These are phyloP conservation scores for Melieria crassipennis DNA, from an alignment of 2,888 invertebrate species.

Conservation along the genomic window DNA sequence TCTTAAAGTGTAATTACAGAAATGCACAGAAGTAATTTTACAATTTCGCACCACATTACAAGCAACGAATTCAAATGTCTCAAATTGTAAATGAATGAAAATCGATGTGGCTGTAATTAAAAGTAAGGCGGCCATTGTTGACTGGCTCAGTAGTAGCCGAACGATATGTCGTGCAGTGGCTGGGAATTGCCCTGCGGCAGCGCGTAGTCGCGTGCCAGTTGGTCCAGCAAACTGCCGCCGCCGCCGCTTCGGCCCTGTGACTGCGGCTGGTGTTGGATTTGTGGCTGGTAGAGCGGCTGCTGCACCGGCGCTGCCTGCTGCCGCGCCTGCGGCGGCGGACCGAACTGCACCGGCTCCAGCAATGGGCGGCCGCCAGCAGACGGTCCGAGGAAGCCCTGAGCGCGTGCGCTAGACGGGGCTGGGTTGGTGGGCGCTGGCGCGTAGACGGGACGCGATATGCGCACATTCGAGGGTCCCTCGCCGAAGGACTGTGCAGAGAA, in stretches of 20 bases:
- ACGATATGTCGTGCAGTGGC: conserved; percentile 83
- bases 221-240: conserved; percentile 75
- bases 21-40: no score
- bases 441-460: conserved; percentile 62
- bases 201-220: conserved; percentile 82
- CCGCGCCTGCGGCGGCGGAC: conserved; percentile 50
- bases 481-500: conserved; percentile 51
- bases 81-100: no score
- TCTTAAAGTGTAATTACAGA: not conserved
- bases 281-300: conserved; percentile 53
- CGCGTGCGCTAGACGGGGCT: conserved; percentile 56
- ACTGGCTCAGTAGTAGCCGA: conserved; percentile 76
- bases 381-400: conserved; percentile 59
- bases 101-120: no score
- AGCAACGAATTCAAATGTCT: no score
- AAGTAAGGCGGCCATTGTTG: not conserved
- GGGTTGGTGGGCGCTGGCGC: conserved; percentile 59
- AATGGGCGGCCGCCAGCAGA: conserved; percentile 60
- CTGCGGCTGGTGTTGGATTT: conserved; percentile 45
- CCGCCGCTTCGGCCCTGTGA: conserved; percentile 61
- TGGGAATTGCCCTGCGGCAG: conserved; percentile 76
- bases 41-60: no score
- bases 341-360: conserved; percentile 55
- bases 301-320: conserved; percentile 50
- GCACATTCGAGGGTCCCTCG: conserved; percentile 59